Evolutionary conservation across 1,140 invertebrate genomes (phyloP), one percentile per base, ranked within the genome.

Genomic region (Lepidurus arcticus): DNA sequence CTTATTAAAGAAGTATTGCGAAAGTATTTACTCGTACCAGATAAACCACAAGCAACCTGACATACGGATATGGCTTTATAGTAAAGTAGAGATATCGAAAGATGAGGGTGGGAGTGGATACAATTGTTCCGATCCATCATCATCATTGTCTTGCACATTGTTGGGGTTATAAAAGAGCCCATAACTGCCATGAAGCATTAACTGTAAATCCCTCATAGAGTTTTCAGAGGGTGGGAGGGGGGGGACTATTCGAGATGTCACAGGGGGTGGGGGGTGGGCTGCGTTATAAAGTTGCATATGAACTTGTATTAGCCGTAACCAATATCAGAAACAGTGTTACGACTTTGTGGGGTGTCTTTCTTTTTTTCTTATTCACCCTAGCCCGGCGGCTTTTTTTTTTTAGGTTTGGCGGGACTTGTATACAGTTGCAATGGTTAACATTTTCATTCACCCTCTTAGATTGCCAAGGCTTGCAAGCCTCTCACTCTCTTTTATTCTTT

Each of bases 121-220:
- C 53, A 65, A 65, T 65, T 65, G 53, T 65, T 65, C 53, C 53
- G 21, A 65, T 65, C 53, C 53, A 65, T 65, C 53, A 65, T 65
- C 53, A 65, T 65, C 53, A 65, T 65, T 65, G 53, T 65, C 53
- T 9, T 65, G 53, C 53, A 21, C 53, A 65, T 65, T 65, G 53
- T 65, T 65, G 9, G 53, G 53, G 53, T 1, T 47, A 65, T 13
- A 65, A 65, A 65, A 65, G 53, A 65, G 53, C 21, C 53, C 53
- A 65, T 65, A 65, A 65, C 53, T 65, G 53, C 53, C 53, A 65
- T 65, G 53, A 65, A 65, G 53, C 53, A 65, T 65, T 65, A 65
- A 65, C 53, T 65, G 53, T 65, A 65, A 65, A 65, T 65, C 53
- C 53, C 16, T 65, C 53, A 1, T 65, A 65, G 53, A 8, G 16